Evolutionary conservation across 2,797 vertebrate genomes (phyloP), one percentile per base, ranked within the genome.

Genomic region (Halcyon badia): DNA sequence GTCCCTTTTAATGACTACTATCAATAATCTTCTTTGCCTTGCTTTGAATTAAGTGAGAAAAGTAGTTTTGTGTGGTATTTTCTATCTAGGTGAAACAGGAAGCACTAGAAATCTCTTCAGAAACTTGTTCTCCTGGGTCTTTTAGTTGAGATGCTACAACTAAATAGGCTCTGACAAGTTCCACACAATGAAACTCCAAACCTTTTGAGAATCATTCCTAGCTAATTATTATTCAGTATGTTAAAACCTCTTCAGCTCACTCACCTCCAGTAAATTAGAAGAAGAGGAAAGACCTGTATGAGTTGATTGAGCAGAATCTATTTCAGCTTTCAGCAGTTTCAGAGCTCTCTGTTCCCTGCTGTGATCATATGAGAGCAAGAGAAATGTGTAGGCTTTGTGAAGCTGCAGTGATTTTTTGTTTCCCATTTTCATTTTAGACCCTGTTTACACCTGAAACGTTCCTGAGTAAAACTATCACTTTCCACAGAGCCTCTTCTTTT

Each of bases 1-100:
- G 94, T 96, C 91, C 88, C 54, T 79, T 95, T 94, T 97, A 96
- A 95, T 88, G 95, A 86, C 76, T 92, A 69, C 84, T 86, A 95
- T 96, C 96, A 88, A 96, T 94, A 97, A 94, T 88, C 69, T 95
- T 92, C n/a, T 25, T 90, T 84, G n/a, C 51, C 66, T 56, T 56
- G 46, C 48, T 91, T 75, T 48, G 19, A 54, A 28, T 46, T 31
- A 92, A 94, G 65, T 51, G 41, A 69, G 39, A 56, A 90, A 89
- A 95, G 64, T 52, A 73, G 28, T 2, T 28, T 56, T 2, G 1
- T 56, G 24, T 77, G 12, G 30, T 79, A 54, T 51, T 94, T 94
- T 69, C 22, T 33, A 10, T 69, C 10, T 35, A n/a, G 49, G 16
- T 70, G 80, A 94, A 82, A 3, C 7, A 72, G 28, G 10, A 92